Conservation (phyloP, 1,140 invertebrate genomes). For the Dinothrombium tinctorium region DNA sequence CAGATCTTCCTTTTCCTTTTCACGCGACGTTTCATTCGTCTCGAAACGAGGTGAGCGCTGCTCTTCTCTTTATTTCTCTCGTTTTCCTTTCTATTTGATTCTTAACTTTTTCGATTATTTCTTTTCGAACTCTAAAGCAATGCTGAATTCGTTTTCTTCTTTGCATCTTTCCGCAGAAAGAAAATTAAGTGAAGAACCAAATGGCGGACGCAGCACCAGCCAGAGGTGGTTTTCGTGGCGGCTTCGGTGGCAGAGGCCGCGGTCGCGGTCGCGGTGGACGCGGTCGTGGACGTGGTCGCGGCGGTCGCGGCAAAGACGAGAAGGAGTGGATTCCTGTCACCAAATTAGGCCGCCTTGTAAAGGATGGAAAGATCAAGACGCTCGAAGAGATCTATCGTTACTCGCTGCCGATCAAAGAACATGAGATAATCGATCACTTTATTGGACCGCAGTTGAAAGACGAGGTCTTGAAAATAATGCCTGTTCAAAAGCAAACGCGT, state of each 20-base stretch:
- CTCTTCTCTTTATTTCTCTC: too few species aligned
- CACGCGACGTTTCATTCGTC: too few species aligned
- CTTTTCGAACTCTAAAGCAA: too few species aligned
- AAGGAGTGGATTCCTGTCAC: slow-evolving; percentile 98
- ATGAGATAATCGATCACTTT: slow-evolving; percentile 96
- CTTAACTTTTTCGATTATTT: too few species aligned
- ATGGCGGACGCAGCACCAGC: slow-evolving; percentile 2
- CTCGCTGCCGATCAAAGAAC: slow-evolving; percentile 97
- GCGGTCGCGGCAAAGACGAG: slow-evolving; percentile 75
- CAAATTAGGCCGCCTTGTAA: slow-evolving; percentile 85
- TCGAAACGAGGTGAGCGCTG: too few species aligned
- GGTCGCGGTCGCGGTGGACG: neutral
- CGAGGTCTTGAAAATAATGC: slow-evolving; percentile 98
- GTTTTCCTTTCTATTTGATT: too few species aligned
- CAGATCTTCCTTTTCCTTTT: too few species aligned
- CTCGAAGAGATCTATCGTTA: slow-evolving; percentile 98
- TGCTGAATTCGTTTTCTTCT: too few species aligned
- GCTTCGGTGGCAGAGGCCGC: slow-evolving; percentile 1
- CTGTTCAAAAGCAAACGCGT: slow-evolving; percentile 98
- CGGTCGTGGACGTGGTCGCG: slow-evolving; percentile 35
- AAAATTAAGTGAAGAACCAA: too few species aligned
- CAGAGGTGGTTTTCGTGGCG: slow-evolving; percentile 1
- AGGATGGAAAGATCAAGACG: slow-evolving; percentile 81
- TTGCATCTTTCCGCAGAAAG: too few species aligned
- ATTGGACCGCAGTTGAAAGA: slow-evolving; percentile 74